Evolutionary conservation across 1,140 invertebrate genomes (phyloP).

Genomic region (Penaeus indicus): DNA sequence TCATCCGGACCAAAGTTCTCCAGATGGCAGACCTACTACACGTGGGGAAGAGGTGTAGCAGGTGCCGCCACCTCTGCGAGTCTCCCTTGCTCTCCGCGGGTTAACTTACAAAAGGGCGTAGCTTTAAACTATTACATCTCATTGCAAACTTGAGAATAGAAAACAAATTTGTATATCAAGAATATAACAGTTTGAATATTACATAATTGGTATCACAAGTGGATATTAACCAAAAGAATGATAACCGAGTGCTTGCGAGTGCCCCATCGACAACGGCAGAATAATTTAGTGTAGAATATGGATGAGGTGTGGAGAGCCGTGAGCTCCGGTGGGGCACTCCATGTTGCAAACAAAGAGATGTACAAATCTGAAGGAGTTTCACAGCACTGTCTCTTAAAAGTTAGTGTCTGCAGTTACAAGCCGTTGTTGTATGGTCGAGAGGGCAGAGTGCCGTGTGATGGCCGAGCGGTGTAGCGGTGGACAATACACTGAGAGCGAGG

Average conservation of each 20-base stretch:
- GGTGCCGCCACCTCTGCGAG: neutral
- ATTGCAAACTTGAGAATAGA: slow-evolving; percentile 36
- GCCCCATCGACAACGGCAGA: slow-evolving; percentile 16
- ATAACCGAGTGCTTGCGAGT: slow-evolving; percentile 33
- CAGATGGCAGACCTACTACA: neutral
- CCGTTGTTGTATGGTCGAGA: slow-evolving; percentile 52
- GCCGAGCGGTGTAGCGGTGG: slow-evolving; percentile 13
- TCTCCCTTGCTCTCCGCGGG: slow-evolving; percentile 46
- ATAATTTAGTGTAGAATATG: slow-evolving; percentile 23
- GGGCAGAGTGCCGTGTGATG: slow-evolving; percentile 17
- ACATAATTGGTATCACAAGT: slow-evolving; percentile 60
- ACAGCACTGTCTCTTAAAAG: slow-evolving; percentile 61
- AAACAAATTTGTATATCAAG: slow-evolving; percentile 59
- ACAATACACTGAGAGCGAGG: slow-evolving; percentile 28
- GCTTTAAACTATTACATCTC: slow-evolving; percentile 46
- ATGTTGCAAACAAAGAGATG: slow-evolving; percentile 58
- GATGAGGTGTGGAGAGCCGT: neutral
- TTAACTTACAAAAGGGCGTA: slow-evolving; percentile 40
- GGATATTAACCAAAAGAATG: slow-evolving; percentile 35
- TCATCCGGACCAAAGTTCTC: slow-evolving; percentile 23
- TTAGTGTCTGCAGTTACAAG: slow-evolving; percentile 63
- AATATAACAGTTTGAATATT: slow-evolving; percentile 64
- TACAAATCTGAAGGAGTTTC: slow-evolving; percentile 59
- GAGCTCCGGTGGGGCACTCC: slow-evolving; percentile 32
- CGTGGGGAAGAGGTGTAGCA: neutral